Base-by-base conservation (phyloP, 2,797 vertebrate genomes). In the Bufotes viridis region DNA sequence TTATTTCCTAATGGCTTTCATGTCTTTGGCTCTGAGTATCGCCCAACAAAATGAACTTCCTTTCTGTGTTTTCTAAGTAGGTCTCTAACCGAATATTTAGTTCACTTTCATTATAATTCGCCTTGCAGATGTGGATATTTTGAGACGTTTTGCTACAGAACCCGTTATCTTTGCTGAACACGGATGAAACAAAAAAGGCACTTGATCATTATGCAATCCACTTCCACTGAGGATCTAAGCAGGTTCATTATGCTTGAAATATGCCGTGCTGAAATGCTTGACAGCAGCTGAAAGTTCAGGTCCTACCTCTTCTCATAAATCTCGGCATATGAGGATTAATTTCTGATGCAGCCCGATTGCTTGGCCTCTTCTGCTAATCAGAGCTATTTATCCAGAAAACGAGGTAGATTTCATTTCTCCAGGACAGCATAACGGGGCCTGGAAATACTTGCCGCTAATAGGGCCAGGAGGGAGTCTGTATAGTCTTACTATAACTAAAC, bases 151-250 rank as follows among this genome's bases (percentile, higher is more conserved):
- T 74, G n/a, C 70, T 29, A 29, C 57, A 81, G 76, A 57, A 63
- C 49, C 63, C 26, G 78, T 85, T 76, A 85, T 78, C 70, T 70
- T 81, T 69, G 63, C 51, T 78, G 72, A 78, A 86, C 60, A 86
- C 12, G 14, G 61, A 78, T 69, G 55, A 84, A 84, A 88, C 61
- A 88, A 84, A 61, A 86, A 67, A 76, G 49, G 42, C 58, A 69
- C 84, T 86, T 89, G 87, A 89, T 89, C 34, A 89, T 85, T 89
- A 89, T 81, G 83, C 78, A 86, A 65, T 85, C 78, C 80, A 70
- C 82, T 84, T 72, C 55, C 61, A 57, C 69, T 58, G 78, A 85
- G 74, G 69, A 82, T 85, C 49, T 76, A 86, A 85, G 87, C 83
- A 81, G 78, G 78, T 76, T 89, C 88, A 89, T 89, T 86, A 86